Base-by-base conservation (phyloP, 2,113 vertebrate species). In the Megaceryle torquata region DNA sequence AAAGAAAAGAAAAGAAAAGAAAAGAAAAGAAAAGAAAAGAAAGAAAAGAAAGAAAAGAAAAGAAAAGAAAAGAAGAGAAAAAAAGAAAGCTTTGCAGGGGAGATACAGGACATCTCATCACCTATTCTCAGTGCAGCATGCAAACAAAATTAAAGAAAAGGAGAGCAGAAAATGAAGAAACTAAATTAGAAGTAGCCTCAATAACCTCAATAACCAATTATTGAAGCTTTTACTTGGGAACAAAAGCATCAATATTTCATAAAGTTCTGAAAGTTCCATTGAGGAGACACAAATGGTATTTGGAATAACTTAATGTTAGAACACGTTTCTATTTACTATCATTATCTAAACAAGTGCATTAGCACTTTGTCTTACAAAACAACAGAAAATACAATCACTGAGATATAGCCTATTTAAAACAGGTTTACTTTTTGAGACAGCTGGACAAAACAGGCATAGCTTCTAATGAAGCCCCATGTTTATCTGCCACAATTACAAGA, bases 401-500 rank as follows among this genome's bases (percentile, higher is more conserved):
- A 94, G 72, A 88, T 76, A n/a, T 33, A 78, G 29, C 41, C 60
- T 88, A 87, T 94, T 96, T 89, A 82, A 92, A 91, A 46, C 39
- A 71, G 61, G 5, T 78, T 85, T 86, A 57, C 74, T 97, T 83
- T 77, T 53, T 14, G 57, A 24, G 71, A 96, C 67, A 63, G 95
- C 60, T 74, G 64, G 57, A 74, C 39, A 77, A 93, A 79, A 78
- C 2, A 76, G 44, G 39, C 37, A 67, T 60, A 46, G 37, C 41
- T 81, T 54, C 74, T 75, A 77, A 63, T 95, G 59, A 41, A 64
- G 39, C n/a, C 65, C 70, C 54, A 24, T 72, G 35, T 95, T 48
- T 35, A 43, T 75, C 82, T 95, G 85, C 56, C 71, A 93, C 50
- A 88, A 82, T 96, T 97, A 94, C 39, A 90, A 69, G 88, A 97